These are phyloP conservation scores for Hyperoplus immaculatus DNA, from an alignment of 2,797 vertebrate species.

Conservation along the genomic window DNA sequence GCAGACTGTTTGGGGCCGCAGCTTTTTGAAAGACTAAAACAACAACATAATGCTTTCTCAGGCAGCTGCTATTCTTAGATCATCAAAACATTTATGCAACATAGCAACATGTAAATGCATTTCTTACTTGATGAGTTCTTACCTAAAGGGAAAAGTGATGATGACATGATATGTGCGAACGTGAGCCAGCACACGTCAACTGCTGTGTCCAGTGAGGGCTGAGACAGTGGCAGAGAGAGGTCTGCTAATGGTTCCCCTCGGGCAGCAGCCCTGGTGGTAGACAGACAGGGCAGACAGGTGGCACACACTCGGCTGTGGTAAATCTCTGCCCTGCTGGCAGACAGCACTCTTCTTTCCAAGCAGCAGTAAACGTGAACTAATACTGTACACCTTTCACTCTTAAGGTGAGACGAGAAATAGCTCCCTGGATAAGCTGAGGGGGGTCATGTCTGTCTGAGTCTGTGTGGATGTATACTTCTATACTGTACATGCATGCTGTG, in stretches of 20 bases:
- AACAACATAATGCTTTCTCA: constrained; percentile 10
- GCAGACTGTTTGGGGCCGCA: constrained; percentile 24
- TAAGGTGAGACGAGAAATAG: constrained; percentile 61
- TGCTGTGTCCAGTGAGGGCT: constrained; percentile 36
- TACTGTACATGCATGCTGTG: not conserved
- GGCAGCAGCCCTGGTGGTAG: constrained; percentile 49
- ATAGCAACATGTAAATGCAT: constrained; percentile 1
- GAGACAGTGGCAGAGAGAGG: constrained; percentile 42
- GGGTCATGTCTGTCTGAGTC: constrained; percentile 4
- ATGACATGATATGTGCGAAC: constrained; percentile 11
- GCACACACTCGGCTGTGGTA: constrained; percentile 64
- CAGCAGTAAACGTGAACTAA: constrained; percentile 73
- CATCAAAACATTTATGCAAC: constrained; percentile 12
- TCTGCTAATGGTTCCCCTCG: constrained; percentile 43
- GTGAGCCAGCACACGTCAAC: constrained; percentile 33
- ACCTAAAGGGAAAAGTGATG: constrained; percentile 1
- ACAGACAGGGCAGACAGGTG: constrained; percentile 73
- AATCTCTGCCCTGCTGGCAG: constrained; percentile 61
- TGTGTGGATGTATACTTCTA: not conserved
- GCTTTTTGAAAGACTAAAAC: constrained; percentile 19
- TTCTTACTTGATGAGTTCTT: constrained; percentile 2
- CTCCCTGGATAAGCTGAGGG: constrained; percentile 33
- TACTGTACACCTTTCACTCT: constrained; percentile 56
- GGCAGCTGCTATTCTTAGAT: not conserved
- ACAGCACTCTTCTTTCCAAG: constrained; percentile 51